Evolutionary conservation across 2,113 vertebrate species (phyloP), one percentile per base, ranked within the genome.

Genomic region (Geothlypis trichas): DNA sequence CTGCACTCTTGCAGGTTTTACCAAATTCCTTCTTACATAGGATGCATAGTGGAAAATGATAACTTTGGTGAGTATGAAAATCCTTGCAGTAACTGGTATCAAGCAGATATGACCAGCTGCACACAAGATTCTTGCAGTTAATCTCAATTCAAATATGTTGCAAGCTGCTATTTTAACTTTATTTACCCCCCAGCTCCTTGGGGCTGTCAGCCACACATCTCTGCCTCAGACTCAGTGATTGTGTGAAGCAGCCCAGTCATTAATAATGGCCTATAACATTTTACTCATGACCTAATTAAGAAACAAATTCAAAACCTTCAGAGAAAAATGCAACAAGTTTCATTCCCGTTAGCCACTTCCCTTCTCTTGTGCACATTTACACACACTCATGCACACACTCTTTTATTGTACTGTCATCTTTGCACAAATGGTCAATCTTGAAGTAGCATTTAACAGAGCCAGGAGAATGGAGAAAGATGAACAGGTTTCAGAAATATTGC

Each of bases 331-430:
- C 37, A 76, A 35, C 12, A 68, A 47, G 30, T 79, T 80, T 55
- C 66, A 79, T 71, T 96, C 51, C 62, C 9, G 2, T 66, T 58
- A 89, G 75, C 69, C 66, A 68, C 49, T 92, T 94, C 90, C 79
- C 94, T 88, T 89, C 78, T 92, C 88, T 86, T 86, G 54, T 15
- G 52, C 76, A 52, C 67, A 17, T 80, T 84, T 87, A 89, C 3
- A 1, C 85, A 84, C 89, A 80, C 82, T 30, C 93, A 89, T 69
- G 61, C 93, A 85, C 88, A 61, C 91, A 31, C 75, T 31, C 58
- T 51, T 93, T 95, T 97, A 95, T 85, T 95, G 67, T 91, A 83
- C 75, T 85, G 80, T 77, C 84, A 84, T n/a, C 87, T 94, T 72
- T 72, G 66, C 83, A 84, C 83, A 89, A 75, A 57, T 1, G 3